Evolutionary conservation across 2,797 vertebrate species (phyloP).

Genomic region (Acestrorhynchus altus): DNA sequence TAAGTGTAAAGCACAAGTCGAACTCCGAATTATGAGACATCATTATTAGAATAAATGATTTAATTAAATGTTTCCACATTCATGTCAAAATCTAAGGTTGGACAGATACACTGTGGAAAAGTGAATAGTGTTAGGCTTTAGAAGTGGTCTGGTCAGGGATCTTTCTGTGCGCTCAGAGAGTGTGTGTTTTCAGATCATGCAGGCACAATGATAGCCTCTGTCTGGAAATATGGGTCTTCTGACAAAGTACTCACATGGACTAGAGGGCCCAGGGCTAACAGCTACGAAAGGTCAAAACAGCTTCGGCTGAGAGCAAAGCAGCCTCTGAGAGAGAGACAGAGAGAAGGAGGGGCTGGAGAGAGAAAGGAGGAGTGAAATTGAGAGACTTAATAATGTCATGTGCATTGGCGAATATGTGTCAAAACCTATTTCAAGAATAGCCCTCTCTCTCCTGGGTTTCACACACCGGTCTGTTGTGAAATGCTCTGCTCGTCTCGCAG

Average conservation of each 20-base stretch:
- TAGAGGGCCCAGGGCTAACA: conserved; percentile 59
- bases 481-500: conserved; percentile 1
- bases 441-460: conserved; percentile 31
- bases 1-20: too few species aligned
- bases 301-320: conserved; percentile 64
- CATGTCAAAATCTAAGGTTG: not conserved
- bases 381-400: conserved; percentile 46
- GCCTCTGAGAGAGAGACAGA: conserved; percentile 54
- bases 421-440: conserved; percentile 38
- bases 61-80: too few species aligned
- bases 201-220: conserved; percentile 38
- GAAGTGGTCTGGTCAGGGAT: not conserved
- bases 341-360: conserved; percentile 33
- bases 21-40: too few species aligned
- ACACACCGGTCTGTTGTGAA: conserved; percentile 8
- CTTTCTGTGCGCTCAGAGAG: not conserved
- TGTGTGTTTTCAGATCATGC: conserved; percentile 37
- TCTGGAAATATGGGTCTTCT: conserved; percentile 63
- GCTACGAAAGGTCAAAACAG: conserved; percentile 70
- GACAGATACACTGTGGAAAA: not conserved
- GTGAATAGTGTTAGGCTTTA: not conserved
- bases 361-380: conserved; percentile 44
- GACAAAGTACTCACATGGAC: conserved; percentile 59
- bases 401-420: conserved; percentile 47
- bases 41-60: too few species aligned